Base-by-base conservation (phyloP, 2,888 invertebrate genomes). In the Chouioia cunea region DNA sequence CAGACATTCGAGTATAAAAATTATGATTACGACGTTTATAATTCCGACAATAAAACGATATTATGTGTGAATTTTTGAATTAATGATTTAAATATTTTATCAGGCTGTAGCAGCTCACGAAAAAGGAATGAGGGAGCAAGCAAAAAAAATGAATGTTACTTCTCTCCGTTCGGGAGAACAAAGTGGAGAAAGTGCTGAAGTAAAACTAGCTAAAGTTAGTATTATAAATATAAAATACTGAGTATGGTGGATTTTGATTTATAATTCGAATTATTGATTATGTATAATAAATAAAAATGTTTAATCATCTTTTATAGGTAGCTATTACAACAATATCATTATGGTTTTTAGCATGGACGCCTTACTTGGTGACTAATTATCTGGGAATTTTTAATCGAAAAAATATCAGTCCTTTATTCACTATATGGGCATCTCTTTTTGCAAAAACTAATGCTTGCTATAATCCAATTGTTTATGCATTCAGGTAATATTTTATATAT, bases 401-500 rank as follows among this genome's bases (percentile, higher is more conserved):
- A 63, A 90, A 90, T 50, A 91, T 96, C 77, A 93, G 90, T 77
- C 96, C 96, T 15, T 86, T 95, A 73, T 91, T 91, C 70, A 94
- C 95, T 57, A 94, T 95, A 84, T 94, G 95, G 93, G 93, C 94
- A 68, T 95, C 96, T 22, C 90, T 96, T 75, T 96, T 96, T 83
- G 96, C 96, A 73, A 84, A 87, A 70, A 81, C 88, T 14, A 87
- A 88, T 58, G 87, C 88, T 20, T 85, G 86, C 71, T 88, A 88
- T 79, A 88, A 88, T 80, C 88, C 88, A 1, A 86, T 88, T 76
- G 89, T 90, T 8, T 90, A 90, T 78, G 90, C 88, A 50, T 86
- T 90, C 75, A 90, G 74, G 71, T 71, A 44, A 57, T 18, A 12
- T 46, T 18, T n/a, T 27, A 48, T 23, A 52, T n/a, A 54, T 44